These are phyloP conservation scores for Tetropium fuscum DNA, from an alignment of 2,888 invertebrate species.

Conservation along the genomic window DNA sequence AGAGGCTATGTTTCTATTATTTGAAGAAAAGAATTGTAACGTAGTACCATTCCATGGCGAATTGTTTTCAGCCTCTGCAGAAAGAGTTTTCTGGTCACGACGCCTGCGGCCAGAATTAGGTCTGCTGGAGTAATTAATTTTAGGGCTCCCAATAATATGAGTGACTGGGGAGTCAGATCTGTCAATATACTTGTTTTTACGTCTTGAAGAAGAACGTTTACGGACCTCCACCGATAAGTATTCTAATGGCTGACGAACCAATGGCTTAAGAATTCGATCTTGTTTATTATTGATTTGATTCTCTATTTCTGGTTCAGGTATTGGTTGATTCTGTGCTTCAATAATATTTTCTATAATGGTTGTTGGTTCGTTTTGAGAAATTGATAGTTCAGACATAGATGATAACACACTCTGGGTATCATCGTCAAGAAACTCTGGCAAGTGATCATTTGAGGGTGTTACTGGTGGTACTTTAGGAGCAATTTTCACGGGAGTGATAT, in stretches of 20 bases:
- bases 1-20: conserved; percentile 69
- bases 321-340: conserved; percentile 61
- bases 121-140: conserved; percentile 72
- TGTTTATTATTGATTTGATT: conserved; percentile 58
- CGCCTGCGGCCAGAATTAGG: conserved; percentile 63
- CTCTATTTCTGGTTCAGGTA: conserved; percentile 52
- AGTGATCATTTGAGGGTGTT: conserved; percentile 75
- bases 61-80: conserved; percentile 36
- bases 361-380: conserved; percentile 77
- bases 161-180: conserved; percentile 79
- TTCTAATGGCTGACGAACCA: conserved; percentile 81
- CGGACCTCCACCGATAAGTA: conserved; percentile 76
- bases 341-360: conserved; percentile 70
- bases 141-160: conserved; percentile 71
- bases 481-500: conserved; percentile 65
- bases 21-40: conserved; percentile 74
- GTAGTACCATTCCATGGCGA: conserved; percentile 77
- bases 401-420: conserved; percentile 82
- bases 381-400: conserved; percentile 80
- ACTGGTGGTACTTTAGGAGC: conserved; percentile 72
- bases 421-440: conserved; percentile 71
- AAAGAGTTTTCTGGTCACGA: conserved; percentile 69
- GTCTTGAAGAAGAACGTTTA: conserved; percentile 76
- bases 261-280: conserved; percentile 72
- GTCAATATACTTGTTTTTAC: conserved; percentile 74